A percentile compares a stretch with the other conserved stretches of the same genome.
Conservation (phyloP, 1,140 invertebrate genomes). For the Ephestia elutella region DNA sequence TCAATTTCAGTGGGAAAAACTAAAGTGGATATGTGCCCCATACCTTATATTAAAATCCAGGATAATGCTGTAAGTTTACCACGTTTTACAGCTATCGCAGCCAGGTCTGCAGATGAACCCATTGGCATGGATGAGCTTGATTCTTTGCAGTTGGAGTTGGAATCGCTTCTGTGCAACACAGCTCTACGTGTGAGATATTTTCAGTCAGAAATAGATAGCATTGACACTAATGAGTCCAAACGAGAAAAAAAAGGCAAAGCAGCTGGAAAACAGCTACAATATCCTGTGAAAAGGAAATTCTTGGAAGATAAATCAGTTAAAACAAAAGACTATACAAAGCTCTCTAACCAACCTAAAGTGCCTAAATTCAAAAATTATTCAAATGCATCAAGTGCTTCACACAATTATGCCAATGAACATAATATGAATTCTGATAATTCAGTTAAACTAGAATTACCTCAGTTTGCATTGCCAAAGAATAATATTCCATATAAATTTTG, state of each 20-base stretch:
- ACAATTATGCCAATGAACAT: constrained; percentile 63
- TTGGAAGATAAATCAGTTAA: constrained; percentile 71
- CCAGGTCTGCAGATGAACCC: constrained; percentile 66
- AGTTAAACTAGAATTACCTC: constrained; percentile 79
- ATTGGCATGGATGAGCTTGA: constrained; percentile 87
- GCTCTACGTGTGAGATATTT: constrained; percentile 85
- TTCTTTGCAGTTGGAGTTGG: constrained; percentile 89
- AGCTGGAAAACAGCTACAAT: constrained; percentile 72
- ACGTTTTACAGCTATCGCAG: constrained; percentile 55
- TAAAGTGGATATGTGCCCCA: constrained; percentile 57
- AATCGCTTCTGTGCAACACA: constrained; percentile 87
- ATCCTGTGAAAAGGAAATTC: constrained; percentile 74
- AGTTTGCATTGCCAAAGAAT: constrained; percentile 84
- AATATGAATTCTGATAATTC: constrained; percentile 74
- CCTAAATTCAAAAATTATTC: constrained; percentile 73
- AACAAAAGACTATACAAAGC: constrained; percentile 71
- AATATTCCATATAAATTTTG: constrained; percentile 97
- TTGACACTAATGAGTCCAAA: constrained; percentile 81
- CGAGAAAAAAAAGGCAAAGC: constrained; percentile 79
- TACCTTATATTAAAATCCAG: constrained; percentile 62
- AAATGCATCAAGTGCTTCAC: constrained; percentile 52
- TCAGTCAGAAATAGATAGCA: constrained; percentile 82
- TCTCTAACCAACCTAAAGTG: constrained; percentile 72
- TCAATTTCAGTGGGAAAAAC: constrained; percentile 57
- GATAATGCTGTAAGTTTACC: constrained; percentile 61